A percentile compares a stretch with the other conserved stretches of the same genome.
These are phyloP conservation scores for Pseudorhiza aurosa DNA, from an alignment of 30 jellyfish, hydroid and myxozoan genomes.

Conservation along the genomic window DNA sequence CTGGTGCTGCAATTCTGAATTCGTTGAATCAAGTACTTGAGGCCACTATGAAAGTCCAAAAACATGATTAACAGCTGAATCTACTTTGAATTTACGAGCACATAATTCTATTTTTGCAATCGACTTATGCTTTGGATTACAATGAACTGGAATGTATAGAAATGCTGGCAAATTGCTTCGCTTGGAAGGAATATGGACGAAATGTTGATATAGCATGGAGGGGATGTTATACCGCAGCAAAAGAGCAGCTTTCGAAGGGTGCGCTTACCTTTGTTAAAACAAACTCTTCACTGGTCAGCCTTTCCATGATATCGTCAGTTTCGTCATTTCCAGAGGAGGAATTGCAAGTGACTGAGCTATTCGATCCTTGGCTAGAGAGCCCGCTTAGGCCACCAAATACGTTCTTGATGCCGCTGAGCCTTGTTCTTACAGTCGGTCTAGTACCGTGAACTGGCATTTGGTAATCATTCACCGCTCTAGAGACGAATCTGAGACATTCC, in stretches of 20 bases:
- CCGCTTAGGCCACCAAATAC: conserved; percentile 51
- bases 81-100: too few relatives aligned
- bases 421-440: conserved; percentile 43
- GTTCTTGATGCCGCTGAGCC: conserved; percentile 63
- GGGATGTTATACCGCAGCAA: too few relatives aligned
- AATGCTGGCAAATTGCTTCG: too few relatives aligned
- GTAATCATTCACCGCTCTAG: conserved; percentile 21
- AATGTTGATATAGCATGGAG: too few relatives aligned
- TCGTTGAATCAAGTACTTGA: too few relatives aligned
- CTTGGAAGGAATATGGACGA: too few relatives aligned
- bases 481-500: background rate
- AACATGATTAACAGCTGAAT: too few relatives aligned
- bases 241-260: background rate
- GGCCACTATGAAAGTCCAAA: too few relatives aligned
- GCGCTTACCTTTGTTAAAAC: conserved; percentile 62
- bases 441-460: conserved; percentile 74
- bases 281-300: conserved; percentile 63
- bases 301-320: conserved; percentile 36
- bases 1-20: too few relatives aligned
- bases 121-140: too few relatives aligned
- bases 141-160: too few relatives aligned
- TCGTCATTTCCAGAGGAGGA: conserved; percentile 3
- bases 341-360: background rate
- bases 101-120: too few relatives aligned
- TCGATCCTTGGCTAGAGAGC: background rate